These are phyloP conservation scores for Chloroceryle inda DNA, from an alignment of 2,797 vertebrate species.

Conservation along the genomic window DNA sequence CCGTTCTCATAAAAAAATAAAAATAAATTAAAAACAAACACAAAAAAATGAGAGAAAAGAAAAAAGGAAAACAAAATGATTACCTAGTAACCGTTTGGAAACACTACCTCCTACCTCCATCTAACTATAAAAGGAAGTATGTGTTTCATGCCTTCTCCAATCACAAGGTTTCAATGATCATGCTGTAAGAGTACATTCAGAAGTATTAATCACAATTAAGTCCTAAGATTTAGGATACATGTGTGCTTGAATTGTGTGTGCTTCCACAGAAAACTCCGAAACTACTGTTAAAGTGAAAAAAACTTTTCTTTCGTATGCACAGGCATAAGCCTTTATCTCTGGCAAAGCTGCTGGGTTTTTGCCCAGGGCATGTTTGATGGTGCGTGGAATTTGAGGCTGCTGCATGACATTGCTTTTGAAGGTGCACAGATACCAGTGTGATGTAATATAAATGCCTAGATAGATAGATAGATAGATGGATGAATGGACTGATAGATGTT, in stretches of 20 bases:
- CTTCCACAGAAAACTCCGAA: conserved; percentile 34
- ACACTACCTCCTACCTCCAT: neutral
- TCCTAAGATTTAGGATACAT: conserved; percentile 53
- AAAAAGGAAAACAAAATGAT: conserved; percentile 25
- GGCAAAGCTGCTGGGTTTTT: conserved; percentile 65
- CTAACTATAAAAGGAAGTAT: conserved; percentile 33
- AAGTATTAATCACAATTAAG: conserved; percentile 39
- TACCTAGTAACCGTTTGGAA: conserved; percentile 39
- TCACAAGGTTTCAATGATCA: conserved; percentile 7
- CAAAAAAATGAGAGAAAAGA: neutral
- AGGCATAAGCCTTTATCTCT: conserved; percentile 78
- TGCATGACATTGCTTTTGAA: conserved; percentile 41
- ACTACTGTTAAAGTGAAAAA: conserved; percentile 62
- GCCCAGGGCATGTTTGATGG: conserved; percentile 73
- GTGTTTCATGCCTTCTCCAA: conserved; percentile 37
- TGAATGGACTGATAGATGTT: conserved; percentile 24
- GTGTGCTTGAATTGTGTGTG: conserved; percentile 31
- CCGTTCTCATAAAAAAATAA: neutral
- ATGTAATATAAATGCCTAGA: conserved; percentile 40
- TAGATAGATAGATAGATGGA: neutral
- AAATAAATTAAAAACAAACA: neutral
- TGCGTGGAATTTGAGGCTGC: conserved; percentile 73
- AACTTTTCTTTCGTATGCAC: conserved; percentile 70
- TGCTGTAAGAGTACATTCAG: conserved; percentile 12
- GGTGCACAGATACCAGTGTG: neutral